Conservation (phyloP, 2,888 invertebrate species). For the Lepetodrilus schrolli region DNA sequence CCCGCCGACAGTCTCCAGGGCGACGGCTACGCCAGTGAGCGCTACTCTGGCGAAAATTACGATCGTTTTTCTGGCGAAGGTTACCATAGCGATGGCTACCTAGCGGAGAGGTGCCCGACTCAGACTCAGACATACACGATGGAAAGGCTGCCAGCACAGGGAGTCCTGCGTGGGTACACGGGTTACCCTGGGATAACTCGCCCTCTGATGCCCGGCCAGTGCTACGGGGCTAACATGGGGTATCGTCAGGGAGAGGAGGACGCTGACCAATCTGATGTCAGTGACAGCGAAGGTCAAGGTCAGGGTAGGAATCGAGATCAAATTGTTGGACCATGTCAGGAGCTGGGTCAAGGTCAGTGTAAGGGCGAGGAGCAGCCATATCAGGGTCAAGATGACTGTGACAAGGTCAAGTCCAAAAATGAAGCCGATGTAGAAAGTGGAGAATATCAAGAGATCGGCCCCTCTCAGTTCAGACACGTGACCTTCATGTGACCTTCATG, state of each 20-base stretch:
- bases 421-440: neutral
- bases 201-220: neutral
- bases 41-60: neutral
- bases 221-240: constrained; percentile 9
- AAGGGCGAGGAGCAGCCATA: neutral
- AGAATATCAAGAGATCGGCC: constrained; percentile 4
- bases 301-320: too few relatives aligned
- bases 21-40: constrained; percentile 11
- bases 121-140: neutral
- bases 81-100: constrained; percentile 4
- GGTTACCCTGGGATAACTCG: constrained; percentile 10
- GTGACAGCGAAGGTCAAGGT: neutral
- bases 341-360: too few relatives aligned
- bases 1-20: neutral
- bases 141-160: neutral
- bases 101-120: constrained; percentile 1
- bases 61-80: constrained; percentile 11
- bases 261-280: constrained; percentile 21
- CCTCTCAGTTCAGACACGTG: constrained; percentile 5
- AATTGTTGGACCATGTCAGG: too few relatives aligned
- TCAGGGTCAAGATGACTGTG: neutral
- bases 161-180: constrained; percentile 10
- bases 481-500: neutral
- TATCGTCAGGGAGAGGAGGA: constrained; percentile 16
- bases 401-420: neutral